Evolutionary conservation across 1,140 invertebrate species (phyloP).

Genomic region (Halotydeus destructor): DNA sequence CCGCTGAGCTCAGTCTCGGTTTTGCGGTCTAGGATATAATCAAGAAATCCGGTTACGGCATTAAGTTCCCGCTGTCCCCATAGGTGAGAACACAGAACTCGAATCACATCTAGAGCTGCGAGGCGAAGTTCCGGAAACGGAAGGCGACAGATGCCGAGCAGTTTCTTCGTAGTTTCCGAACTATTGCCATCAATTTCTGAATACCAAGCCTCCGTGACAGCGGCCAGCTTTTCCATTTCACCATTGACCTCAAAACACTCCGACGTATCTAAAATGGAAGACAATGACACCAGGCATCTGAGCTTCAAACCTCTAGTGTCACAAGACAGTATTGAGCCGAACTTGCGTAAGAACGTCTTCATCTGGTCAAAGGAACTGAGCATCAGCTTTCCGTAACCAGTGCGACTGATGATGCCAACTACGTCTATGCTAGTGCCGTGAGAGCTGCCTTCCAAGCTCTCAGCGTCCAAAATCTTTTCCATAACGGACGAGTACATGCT

Average conservation of each 20-base stretch:
- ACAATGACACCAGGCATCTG: constrained; percentile 1
- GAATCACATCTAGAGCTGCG: constrained; percentile 31
- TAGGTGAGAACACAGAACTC: constrained; percentile 28
- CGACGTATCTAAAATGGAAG: background rate
- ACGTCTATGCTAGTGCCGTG: background rate
- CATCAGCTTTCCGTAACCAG: constrained; percentile 3
- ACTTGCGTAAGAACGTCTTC: background rate
- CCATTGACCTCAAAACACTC: constrained; percentile 3
- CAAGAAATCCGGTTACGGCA: constrained; percentile 38
- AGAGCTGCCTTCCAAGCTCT: background rate
- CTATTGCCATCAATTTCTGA: constrained; percentile 29
- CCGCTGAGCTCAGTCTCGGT: constrained; percentile 43
- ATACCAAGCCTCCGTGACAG: constrained; percentile 37
- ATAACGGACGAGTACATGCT: background rate
- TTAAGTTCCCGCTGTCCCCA: constrained; percentile 42
- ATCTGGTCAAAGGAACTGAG: background rate
- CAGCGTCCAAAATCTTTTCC: background rate
- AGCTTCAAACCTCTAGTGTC: constrained; percentile 4
- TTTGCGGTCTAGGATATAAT: constrained; percentile 47
- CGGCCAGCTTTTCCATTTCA: constrained; percentile 29
- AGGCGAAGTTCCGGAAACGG: constrained; percentile 38
- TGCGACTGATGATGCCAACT: constrained; percentile 1
- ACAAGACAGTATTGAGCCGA: background rate
- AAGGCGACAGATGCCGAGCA: constrained; percentile 31
- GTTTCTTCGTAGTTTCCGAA: constrained; percentile 27